Evolutionary conservation across 2,797 vertebrate genomes (phyloP), one percentile per base, ranked within the genome.

Genomic region (Alfaro cultratus): DNA sequence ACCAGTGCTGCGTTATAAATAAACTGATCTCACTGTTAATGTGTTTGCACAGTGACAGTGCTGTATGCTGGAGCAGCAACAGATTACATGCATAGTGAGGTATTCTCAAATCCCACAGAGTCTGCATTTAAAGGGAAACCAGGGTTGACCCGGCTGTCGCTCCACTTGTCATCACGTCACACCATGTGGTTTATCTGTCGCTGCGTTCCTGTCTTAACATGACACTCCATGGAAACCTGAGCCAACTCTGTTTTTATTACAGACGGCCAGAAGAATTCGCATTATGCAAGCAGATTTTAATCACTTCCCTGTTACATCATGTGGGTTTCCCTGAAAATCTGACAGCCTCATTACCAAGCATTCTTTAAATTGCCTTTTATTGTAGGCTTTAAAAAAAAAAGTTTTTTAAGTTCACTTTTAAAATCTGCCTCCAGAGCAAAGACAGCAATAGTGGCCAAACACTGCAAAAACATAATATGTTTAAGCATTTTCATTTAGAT

Each of bases 61-160:
- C 51, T 75, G 55, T 6, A 29, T 67, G 80, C 80, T 10, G 45
- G 76, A 73, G 81, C 75, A 87, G 77, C 36, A 45, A n/a, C 78
- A 86, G 92, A 91, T 93, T 91, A 93, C 85, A 79, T 80, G 80
- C 83, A 84, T 71, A 8, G 62, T 78, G 80, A 84, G 78, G 77
- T 80, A 78, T 86, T 88, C 85, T 91, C 84, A 92, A 91, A 94
- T 94, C 92, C 90, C 39, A 79, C 93, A 83, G 79, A 82, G 86
- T 95, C 93, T 94, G 94, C 94, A 93, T 64, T 85, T 64, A 71
- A 47, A 85, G 75, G 75, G 84, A 47, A 79, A 72, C 62, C 72
- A 78, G 72, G 46, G 75, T 73, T 49, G 80, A 73, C 13, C 55
- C 34, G 78, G 73, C 72, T 5, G 72, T 21, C 67, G 81, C 87